These are phyloP conservation scores for Orgyia antiqua DNA, from an alignment of 2,888 invertebrate genomes.

Conservation along the genomic window DNA sequence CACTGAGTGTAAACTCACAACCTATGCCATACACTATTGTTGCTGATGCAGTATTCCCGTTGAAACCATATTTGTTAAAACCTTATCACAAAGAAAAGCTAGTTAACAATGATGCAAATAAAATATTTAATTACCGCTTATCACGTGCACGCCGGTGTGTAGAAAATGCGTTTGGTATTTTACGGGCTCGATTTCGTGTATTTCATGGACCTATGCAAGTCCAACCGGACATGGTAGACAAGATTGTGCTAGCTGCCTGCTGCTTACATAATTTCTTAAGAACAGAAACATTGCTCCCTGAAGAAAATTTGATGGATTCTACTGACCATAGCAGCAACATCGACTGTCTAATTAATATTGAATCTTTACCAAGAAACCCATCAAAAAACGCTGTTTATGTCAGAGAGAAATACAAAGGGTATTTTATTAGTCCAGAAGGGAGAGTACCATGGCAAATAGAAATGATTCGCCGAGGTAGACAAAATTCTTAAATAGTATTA, in stretches of 20 bases:
- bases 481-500: too few relatives aligned
- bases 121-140: constrained; percentile 4
- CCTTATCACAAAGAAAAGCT: constrained; percentile 5
- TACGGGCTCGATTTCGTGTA: constrained; percentile 3
- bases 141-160: constrained; percentile 15
- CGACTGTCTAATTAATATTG: too few relatives aligned
- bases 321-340: too few relatives aligned
- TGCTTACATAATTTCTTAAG: constrained; percentile 8
- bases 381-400: too few relatives aligned
- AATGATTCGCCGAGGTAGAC: too few relatives aligned
- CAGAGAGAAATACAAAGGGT: too few relatives aligned
- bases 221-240: constrained; percentile 8
- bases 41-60: constrained; percentile 4
- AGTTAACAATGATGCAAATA: constrained; percentile 2
- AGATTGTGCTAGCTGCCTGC: too few relatives aligned
- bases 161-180: constrained; percentile 19
- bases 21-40: constrained; percentile 1
- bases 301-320: too few relatives aligned
- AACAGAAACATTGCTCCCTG: too few relatives aligned
- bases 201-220: constrained; percentile 3
- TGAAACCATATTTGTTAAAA: constrained; percentile 5
- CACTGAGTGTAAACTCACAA: background rate
- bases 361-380: too few relatives aligned
- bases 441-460: too few relatives aligned
- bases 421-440: too few relatives aligned